These are phyloP conservation scores for Bombus huntii DNA, from an alignment of 1,140 invertebrate species.

Conservation along the genomic window DNA sequence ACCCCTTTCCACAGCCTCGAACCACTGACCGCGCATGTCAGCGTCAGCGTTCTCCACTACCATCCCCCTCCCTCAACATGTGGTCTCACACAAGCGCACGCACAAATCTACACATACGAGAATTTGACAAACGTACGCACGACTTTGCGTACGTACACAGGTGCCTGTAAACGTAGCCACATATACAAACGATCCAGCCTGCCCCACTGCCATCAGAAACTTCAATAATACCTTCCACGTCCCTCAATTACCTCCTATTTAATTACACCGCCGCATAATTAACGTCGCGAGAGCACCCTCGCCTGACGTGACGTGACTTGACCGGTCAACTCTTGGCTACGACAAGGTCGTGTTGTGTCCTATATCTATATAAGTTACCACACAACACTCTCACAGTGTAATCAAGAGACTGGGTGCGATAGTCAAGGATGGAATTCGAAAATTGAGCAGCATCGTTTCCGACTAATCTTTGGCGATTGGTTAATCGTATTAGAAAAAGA, in stretches of 20 bases:
- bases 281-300: conserved; percentile 69
- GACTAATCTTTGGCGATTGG: neutral
- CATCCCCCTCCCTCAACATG: conserved; percentile 41
- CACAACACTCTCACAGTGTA: neutral
- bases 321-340: conserved; percentile 26
- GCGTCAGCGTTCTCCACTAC: conserved; percentile 70
- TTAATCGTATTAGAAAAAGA: too few species aligned
- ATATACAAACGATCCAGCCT: conserved; percentile 47
- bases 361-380: neutral
- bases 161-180: conserved; percentile 10
- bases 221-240: conserved; percentile 76
- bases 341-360: conserved; percentile 25
- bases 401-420: neutral
- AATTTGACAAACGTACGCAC: neutral
- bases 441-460: neutral
- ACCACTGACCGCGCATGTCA: conserved; percentile 77
- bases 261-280: conserved; percentile 77
- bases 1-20: conserved; percentile 65
- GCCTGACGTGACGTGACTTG: conserved; percentile 57
- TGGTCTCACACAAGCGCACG: neutral
- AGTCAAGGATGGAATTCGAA: neutral
- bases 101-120: neutral
- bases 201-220: conserved; percentile 70
- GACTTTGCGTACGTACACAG: neutral
- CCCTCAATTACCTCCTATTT: conserved; percentile 78